Percentiles rank a stretch among this genome's conserved stretches.
phyloP scores from a whole-genome alignment of 2,888 invertebrate species.

The Cryptus armator region DNA sequence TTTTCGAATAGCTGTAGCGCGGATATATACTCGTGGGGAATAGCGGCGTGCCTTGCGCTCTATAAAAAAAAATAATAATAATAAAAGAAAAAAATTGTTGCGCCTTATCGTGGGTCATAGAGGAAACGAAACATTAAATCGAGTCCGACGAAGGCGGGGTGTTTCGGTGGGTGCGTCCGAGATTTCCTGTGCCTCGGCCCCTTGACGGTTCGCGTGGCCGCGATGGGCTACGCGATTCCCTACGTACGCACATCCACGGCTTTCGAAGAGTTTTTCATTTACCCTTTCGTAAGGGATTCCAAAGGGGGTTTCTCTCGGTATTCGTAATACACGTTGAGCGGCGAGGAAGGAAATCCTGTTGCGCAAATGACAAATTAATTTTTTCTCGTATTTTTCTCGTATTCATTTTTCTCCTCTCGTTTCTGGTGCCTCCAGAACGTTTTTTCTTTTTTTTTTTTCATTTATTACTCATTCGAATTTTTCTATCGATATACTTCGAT shows the following conservation, averaged over 20 bases:
- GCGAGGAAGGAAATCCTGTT: constrained; percentile 58
- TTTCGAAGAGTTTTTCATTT: constrained; percentile 28
- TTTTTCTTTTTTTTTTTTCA: background rate
- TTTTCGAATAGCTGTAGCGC: constrained; percentile 8
- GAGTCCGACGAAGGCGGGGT: constrained; percentile 82
- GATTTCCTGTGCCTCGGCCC: constrained; percentile 82
- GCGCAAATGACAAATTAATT: constrained; percentile 53
- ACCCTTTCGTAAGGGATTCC: background rate
- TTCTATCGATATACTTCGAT: constrained; percentile 15
- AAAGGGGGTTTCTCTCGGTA: constrained; percentile 5
- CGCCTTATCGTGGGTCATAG: constrained; percentile 80
- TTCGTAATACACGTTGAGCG: constrained; percentile 17
- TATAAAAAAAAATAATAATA: constrained; percentile 67
- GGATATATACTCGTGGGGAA: background rate
- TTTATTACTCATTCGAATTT: constrained; percentile 7
- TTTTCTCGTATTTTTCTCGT: background rate
- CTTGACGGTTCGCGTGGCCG: constrained; percentile 72
- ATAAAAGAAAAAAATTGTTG: constrained; percentile 75
- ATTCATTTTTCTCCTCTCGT: constrained; percentile 3
- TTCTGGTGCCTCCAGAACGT: background rate
- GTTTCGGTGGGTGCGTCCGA: constrained; percentile 84
- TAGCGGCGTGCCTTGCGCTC: constrained; percentile 70
- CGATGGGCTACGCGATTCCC: constrained; percentile 76
- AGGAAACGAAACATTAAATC: constrained; percentile 84
- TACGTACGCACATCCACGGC: constrained; percentile 68